Evolutionary conservation across 2,113 vertebrate genomes (phyloP).

Genomic region (Nestor notabilis): DNA sequence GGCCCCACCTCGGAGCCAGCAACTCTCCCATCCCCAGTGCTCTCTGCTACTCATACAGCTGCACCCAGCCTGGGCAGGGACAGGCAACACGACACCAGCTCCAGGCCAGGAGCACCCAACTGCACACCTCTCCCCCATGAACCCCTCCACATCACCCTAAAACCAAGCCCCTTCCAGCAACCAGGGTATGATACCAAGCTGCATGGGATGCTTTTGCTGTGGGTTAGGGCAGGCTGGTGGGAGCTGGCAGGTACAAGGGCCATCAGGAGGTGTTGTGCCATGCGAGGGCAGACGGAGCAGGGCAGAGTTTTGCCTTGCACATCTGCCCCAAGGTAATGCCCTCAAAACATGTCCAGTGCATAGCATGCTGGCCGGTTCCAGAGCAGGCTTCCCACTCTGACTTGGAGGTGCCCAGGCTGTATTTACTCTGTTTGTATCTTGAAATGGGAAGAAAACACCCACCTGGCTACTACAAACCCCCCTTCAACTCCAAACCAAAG

Average conservation of each 20-base stretch:
- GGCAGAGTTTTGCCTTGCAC: neutral
- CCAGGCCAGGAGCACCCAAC: neutral
- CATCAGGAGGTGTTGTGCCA: rapidly evolving
- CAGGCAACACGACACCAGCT: neutral
- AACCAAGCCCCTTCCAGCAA: neutral
- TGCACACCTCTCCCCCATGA: rapidly evolving
- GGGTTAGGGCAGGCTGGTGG: neutral
- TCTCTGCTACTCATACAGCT: neutral
- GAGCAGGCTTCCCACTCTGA: neutral
- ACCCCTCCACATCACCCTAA: neutral
- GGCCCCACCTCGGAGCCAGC: neutral
- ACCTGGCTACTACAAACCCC: neutral
- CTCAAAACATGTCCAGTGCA: rapidly evolving
- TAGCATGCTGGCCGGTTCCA: neutral
- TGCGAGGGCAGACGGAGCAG: neutral
- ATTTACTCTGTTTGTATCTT: neutral
- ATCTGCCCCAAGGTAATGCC: neutral
- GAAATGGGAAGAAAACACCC: neutral
- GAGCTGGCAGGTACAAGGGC: neutral
- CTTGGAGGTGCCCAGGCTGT: neutral
- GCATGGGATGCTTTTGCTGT: neutral
- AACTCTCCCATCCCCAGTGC: neutral
- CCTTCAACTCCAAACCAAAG: neutral
- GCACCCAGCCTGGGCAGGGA: neutral
- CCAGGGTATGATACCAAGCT: neutral